phyloP scores from a whole-genome alignment of 2,113 vertebrate genomes.

The Alectura lathami region DNA sequence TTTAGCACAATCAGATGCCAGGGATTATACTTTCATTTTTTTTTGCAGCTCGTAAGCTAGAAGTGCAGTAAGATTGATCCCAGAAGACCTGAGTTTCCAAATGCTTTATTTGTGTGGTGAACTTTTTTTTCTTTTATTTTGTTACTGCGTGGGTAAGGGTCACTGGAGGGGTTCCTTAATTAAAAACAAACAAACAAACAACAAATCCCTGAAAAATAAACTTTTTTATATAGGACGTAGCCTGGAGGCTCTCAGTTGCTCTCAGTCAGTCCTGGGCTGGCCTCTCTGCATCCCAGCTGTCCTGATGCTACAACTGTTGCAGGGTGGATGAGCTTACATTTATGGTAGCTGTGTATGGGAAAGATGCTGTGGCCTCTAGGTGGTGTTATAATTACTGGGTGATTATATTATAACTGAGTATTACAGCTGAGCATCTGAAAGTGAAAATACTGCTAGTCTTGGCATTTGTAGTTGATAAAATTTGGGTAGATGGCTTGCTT shows the following conservation, averaged over 20 bases:
- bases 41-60: neutral
- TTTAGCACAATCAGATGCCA: neutral
- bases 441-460: neutral
- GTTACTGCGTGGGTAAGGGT: neutral
- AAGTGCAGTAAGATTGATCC: neutral
- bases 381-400: neutral
- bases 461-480: slow-evolving; percentile 3
- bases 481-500: neutral
- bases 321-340: neutral
- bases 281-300: neutral
- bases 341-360: neutral
- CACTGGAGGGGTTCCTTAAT: neutral
- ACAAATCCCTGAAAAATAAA: neutral
- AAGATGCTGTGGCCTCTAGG: neutral
- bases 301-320: neutral
- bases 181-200: neutral
- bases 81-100: neutral
- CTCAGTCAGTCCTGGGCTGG: neutral
- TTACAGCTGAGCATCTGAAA: neutral
- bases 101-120: neutral
- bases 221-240: neutral
- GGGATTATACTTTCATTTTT: neutral
- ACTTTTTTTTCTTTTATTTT: neutral
- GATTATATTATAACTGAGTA: too few relatives aligned
- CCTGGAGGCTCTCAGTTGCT: neutral